Percentiles rank a stretch among this genome's conserved stretches.
These are phyloP conservation scores for Oryzaephilus surinamensis DNA, from an alignment of 1,140 invertebrate species.

Conservation along the genomic window DNA sequence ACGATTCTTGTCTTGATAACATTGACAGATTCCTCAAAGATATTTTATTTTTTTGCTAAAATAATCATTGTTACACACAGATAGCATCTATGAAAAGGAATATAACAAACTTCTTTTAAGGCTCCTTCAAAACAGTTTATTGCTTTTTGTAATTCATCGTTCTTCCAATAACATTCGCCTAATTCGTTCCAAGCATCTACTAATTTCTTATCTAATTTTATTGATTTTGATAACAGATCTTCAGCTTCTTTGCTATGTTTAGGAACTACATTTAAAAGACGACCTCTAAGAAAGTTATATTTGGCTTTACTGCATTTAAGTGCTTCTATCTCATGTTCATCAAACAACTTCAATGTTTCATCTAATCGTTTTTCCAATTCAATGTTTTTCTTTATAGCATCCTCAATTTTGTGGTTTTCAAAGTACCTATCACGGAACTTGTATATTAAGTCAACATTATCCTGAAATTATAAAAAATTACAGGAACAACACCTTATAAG, in stretches of 20 bases:
- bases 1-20: conserved; percentile 58
- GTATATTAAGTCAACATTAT: conserved; percentile 56
- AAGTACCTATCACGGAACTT: conserved; percentile 67
- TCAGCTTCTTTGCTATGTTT: conserved; percentile 58
- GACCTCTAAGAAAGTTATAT: conserved; percentile 66
- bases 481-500: too few species aligned
- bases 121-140: conserved; percentile 79
- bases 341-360: conserved; percentile 50
- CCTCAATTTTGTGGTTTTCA: conserved; percentile 57
- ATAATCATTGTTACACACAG: conserved; percentile 19
- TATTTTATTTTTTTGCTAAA: conserved; percentile 65
- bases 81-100: not conserved
- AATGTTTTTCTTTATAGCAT: conserved; percentile 53
- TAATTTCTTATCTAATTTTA: conserved; percentile 73
- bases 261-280: conserved; percentile 62
- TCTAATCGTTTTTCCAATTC: conserved; percentile 57
- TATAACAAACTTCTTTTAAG: conserved; percentile 56
- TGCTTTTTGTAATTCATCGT: conserved; percentile 67
- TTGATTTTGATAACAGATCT: conserved; percentile 66
- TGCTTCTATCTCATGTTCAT: conserved; percentile 45
- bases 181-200: conserved; percentile 83
- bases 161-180: conserved; percentile 85
- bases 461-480: conserved; percentile 34
- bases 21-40: conserved; percentile 77
- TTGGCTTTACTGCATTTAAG: conserved; percentile 48